Percentiles rank a stretch among this genome's conserved stretches.
Conservation (phyloP, 1,140 invertebrate species). For the Bombus confusus region DNA sequence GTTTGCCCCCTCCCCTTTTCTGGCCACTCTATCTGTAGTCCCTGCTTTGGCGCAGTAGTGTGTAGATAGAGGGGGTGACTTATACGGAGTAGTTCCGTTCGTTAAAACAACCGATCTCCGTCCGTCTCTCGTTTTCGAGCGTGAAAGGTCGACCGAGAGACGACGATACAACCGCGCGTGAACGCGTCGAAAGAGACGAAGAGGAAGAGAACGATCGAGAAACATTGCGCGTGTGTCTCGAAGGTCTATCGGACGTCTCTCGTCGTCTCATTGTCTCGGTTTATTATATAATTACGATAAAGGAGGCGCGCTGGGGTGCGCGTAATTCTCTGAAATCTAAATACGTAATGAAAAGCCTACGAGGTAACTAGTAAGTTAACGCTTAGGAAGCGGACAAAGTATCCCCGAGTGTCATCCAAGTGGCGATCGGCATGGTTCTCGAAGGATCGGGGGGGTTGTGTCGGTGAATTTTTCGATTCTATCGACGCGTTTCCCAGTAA, state of each 20-base stretch:
- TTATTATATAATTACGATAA: neutral
- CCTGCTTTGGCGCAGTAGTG: slow-evolving; percentile 66
- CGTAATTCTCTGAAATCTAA: slow-evolving; percentile 43
- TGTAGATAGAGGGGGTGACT: slow-evolving; percentile 66
- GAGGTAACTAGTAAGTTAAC: slow-evolving; percentile 53
- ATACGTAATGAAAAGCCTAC: slow-evolving; percentile 67
- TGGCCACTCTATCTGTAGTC: slow-evolving; percentile 63
- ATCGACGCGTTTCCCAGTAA: slow-evolving; percentile 5
- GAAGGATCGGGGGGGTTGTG: neutral
- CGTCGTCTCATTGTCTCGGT: slow-evolving; percentile 2
- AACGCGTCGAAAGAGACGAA: neutral
- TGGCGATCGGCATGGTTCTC: neutral
- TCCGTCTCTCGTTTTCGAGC: slow-evolving; percentile 29
- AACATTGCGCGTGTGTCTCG: neutral
- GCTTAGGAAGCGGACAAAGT: slow-evolving; percentile 39
- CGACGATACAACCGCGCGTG: neutral
- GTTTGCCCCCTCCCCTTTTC: slow-evolving; percentile 7
- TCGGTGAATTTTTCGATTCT: no score
- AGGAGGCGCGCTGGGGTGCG: slow-evolving; percentile 19
- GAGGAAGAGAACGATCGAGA: no score
- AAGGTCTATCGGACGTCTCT: neutral
- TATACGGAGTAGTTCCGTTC: slow-evolving; percentile 49
- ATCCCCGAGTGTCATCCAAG: slow-evolving; percentile 38
- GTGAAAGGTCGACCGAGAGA: slow-evolving; percentile 14
- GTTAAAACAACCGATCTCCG: slow-evolving; percentile 22